Evolutionary conservation across 2,113 vertebrate genomes (phyloP).

Genomic region (Ahaetulla prasina): DNA sequence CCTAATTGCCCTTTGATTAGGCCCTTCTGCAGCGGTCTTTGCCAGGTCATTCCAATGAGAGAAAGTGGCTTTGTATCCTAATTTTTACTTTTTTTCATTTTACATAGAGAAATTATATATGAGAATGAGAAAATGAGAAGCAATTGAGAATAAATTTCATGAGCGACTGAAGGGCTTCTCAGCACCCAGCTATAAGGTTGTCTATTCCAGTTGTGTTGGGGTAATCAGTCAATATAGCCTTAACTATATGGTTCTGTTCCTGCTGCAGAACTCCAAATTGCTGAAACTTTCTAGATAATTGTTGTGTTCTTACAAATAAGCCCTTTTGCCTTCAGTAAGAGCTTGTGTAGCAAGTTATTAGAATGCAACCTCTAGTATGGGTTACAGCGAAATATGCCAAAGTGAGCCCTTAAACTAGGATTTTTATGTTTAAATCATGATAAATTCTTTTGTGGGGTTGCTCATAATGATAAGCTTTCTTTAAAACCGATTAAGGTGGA

Average conservation of each 20-base stretch:
- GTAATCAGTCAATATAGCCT: neutral
- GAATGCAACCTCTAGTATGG: neutral
- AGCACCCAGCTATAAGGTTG: neutral
- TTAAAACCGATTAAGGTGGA: neutral
- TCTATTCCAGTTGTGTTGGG: neutral
- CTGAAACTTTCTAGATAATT: neutral
- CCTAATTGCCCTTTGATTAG: neutral
- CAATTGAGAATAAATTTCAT: neutral
- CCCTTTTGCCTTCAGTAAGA: neutral
- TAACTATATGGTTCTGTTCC: neutral
- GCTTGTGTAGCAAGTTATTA: neutral
- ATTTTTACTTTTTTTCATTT: neutral
- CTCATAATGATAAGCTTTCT: neutral
- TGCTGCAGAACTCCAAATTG: neutral
- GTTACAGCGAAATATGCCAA: neutral
- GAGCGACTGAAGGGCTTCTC: neutral
- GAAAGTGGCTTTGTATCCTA: neutral
- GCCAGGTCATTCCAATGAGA: neutral
- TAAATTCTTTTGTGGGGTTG: neutral
- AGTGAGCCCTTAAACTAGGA: neutral
- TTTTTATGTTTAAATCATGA: neutral
- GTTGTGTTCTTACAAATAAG: neutral
- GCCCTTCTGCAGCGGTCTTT: neutral
- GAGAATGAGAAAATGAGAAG: neutral
- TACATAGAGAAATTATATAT: neutral